A percentile compares a stretch with the other conserved stretches of the same genome.
phyloP scores from a whole-genome alignment of 2,797 vertebrate species.

The Malurus splendens region DNA sequence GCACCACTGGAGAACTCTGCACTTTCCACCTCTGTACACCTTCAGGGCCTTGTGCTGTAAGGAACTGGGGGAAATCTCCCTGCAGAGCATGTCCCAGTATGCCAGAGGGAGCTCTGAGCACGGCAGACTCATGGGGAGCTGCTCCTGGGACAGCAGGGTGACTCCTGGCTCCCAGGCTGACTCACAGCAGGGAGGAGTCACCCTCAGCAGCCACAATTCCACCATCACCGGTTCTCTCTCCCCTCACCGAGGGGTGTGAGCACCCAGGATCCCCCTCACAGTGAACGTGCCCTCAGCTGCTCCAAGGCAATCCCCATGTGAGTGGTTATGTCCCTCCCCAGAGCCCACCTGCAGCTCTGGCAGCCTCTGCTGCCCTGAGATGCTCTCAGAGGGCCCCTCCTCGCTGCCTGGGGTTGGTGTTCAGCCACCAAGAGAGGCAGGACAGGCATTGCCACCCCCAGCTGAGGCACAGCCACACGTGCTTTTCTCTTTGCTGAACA shows the following conservation, averaged over 20 bases:
- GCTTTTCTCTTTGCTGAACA: background rate
- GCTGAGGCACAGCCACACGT: background rate
- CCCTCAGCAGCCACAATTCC: background rate
- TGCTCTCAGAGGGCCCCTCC: background rate
- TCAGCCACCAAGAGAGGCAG: background rate
- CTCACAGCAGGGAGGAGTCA: background rate
- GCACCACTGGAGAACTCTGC: background rate
- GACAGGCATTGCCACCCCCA: background rate
- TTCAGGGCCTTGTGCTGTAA: fast-evolving
- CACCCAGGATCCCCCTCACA: background rate
- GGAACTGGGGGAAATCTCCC: background rate
- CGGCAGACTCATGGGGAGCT: fast-evolving
- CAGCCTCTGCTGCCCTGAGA: background rate
- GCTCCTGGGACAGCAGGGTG: background rate
- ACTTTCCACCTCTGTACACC: background rate
- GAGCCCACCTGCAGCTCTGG: background rate
- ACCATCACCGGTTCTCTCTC: fast-evolving
- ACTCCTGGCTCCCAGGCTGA: background rate
- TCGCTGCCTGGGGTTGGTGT: background rate
- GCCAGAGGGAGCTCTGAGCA: background rate
- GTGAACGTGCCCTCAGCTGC: background rate
- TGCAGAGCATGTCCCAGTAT: background rate
- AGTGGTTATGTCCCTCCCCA: fast-evolving
- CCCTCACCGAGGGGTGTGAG: background rate
- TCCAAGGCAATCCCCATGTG: background rate